phyloP scores from a whole-genome alignment of 1,140 invertebrate genomes.

The Drosophila dunni region DNA sequence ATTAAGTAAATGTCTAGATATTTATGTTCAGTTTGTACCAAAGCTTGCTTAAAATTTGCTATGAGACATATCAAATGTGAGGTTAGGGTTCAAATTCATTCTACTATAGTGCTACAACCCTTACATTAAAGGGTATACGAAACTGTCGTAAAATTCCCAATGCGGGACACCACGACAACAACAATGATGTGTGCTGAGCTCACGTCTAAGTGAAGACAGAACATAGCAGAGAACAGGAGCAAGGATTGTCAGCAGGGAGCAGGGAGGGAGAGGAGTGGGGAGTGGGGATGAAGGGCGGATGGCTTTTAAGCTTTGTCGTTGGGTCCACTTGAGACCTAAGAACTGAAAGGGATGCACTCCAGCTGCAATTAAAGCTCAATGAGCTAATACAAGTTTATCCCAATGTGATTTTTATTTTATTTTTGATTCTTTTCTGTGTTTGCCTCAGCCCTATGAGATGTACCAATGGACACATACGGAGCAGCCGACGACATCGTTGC shows the following conservation, averaged over 20 bases:
- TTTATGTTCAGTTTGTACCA: neutral
- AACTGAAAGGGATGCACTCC: slow-evolving; percentile 32
- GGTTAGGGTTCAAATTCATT: too few species aligned
- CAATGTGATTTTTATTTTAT: slow-evolving; percentile 9
- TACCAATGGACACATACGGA: slow-evolving; percentile 95
- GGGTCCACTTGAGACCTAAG: slow-evolving; percentile 53
- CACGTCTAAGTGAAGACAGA: slow-evolving; percentile 2
- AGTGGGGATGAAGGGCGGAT: slow-evolving; percentile 13
- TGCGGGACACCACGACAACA: slow-evolving; percentile 13
- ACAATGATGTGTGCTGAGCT: slow-evolving; percentile 38
- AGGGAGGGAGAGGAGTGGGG: neutral
- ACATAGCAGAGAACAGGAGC: neutral
- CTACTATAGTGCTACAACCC: too few species aligned
- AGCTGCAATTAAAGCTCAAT: slow-evolving; percentile 73
- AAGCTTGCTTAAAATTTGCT: neutral
- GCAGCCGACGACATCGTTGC: slow-evolving; percentile 87
- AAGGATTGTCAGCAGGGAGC: neutral
- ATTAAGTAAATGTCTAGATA: neutral
- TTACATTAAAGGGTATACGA: neutral
- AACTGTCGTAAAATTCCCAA: slow-evolving; percentile 12
- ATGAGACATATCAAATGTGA: neutral
- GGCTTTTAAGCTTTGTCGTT: slow-evolving; percentile 71
- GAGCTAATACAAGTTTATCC: slow-evolving; percentile 53
- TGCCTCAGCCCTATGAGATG: slow-evolving; percentile 91
- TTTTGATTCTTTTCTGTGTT: neutral